A percentile compares a stretch with the other conserved stretches of the same genome.
Evolutionary conservation across 2,797 vertebrate genomes (phyloP).

Genomic region (Enteromius viviparus): DNA sequence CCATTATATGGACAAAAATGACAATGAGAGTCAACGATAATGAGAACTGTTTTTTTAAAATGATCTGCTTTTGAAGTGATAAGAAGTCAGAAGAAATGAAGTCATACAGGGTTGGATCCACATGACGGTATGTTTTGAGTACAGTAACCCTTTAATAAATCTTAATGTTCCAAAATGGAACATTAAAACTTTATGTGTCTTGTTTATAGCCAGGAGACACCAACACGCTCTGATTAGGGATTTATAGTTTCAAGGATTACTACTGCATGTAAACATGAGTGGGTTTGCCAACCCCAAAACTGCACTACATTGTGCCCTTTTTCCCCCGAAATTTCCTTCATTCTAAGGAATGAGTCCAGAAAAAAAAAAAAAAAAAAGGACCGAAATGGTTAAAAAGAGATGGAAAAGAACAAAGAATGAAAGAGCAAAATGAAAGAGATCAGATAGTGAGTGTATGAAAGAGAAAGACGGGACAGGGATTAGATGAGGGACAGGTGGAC

Average conservation of each 20-base stretch:
- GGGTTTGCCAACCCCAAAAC: neutral
- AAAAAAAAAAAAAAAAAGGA: neutral
- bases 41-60: neutral
- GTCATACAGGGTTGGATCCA: neutral
- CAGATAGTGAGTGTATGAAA: conserved; percentile 45
- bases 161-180: neutral
- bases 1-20: neutral
- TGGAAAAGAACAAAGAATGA: conserved; percentile 27
- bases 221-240: neutral
- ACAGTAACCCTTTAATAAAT: neutral
- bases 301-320: neutral
- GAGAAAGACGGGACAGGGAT: neutral
- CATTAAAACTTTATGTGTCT: neutral
- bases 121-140: neutral
- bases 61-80: neutral
- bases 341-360: neutral
- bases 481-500: conserved; percentile 54
- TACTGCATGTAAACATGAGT: neutral
- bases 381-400: neutral
- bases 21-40: neutral
- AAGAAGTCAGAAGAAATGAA: neutral
- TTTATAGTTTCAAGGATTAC: neutral
- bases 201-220: neutral
- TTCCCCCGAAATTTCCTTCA: neutral
- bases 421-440: conserved; percentile 39